A percentile compares a stretch with the other conserved stretches of the same genome.
These are phyloP conservation scores for Taenioides sp. DNA, from an alignment of 2,797 vertebrate genomes.

Conservation along the genomic window DNA sequence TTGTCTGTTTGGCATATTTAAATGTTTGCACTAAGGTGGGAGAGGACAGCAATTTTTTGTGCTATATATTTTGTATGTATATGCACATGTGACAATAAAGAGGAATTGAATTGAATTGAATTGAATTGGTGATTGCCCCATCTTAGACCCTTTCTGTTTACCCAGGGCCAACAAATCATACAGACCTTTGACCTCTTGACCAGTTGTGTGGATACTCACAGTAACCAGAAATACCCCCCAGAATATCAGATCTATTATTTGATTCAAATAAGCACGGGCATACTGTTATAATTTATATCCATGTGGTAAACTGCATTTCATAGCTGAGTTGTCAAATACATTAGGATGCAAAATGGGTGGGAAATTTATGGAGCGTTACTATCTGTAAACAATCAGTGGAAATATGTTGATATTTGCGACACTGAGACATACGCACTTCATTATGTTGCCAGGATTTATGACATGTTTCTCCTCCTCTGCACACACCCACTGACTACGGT, in stretches of 20 bases:
- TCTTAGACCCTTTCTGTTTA: too few species aligned
- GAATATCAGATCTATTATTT: not conserved
- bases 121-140: too few species aligned
- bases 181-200: too few species aligned
- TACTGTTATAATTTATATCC: constrained; percentile 26
- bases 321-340: constrained; percentile 19
- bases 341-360: constrained; percentile 14
- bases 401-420: constrained; percentile 23
- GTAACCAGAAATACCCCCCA: not conserved
- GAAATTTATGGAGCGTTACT: constrained; percentile 15
- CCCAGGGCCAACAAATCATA: too few species aligned
- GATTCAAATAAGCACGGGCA: constrained; percentile 6
- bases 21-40: too few species aligned
- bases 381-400: constrained; percentile 23
- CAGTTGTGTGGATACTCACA: too few species aligned
- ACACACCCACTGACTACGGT: not conserved
- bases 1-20: too few species aligned
- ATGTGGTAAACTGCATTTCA: constrained; percentile 24
- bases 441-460: constrained; percentile 14
- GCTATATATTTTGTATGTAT: too few species aligned
- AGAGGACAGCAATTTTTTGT: too few species aligned
- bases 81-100: too few species aligned
- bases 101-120: too few species aligned
- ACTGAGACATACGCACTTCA: constrained; percentile 10
- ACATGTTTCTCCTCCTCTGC: not conserved